Evolutionary conservation across 1,140 invertebrate genomes (phyloP).

Genomic region (Heliconius nattereri): DNA sequence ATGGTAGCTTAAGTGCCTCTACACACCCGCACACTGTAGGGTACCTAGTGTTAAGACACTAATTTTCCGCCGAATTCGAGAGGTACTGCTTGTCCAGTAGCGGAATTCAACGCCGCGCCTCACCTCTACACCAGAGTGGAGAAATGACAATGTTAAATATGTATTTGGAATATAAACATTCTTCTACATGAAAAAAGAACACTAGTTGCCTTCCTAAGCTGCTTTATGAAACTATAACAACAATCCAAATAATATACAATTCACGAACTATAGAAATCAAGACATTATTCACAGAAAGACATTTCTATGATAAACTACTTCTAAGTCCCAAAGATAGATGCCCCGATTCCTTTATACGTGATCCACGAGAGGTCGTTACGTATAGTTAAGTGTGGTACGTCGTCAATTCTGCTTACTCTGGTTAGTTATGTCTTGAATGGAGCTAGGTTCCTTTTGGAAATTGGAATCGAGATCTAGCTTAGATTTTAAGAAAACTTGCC

Average conservation of each 20-base stretch:
- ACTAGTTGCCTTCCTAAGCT: too few relatives aligned
- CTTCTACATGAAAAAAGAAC: too few relatives aligned
- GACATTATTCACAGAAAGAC: background rate
- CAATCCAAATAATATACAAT: background rate
- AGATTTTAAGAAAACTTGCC: background rate
- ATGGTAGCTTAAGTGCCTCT: too few relatives aligned
- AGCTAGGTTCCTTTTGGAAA: background rate
- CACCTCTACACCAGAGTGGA: background rate
- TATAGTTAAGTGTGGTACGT: constrained; percentile 3
- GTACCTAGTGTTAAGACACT: too few relatives aligned
- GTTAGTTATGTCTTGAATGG: constrained; percentile 7
- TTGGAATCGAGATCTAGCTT: background rate
- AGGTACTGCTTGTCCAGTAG: background rate
- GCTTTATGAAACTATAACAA: background rate
- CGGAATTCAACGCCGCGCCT: background rate
- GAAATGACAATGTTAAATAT: background rate
- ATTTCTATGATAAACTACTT: constrained; percentile 12
- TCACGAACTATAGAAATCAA: background rate
- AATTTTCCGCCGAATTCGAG: too few relatives aligned
- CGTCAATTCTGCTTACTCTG: background rate
- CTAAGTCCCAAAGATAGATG: constrained; percentile 8
- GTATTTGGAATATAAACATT: too few relatives aligned
- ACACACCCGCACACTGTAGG: too few relatives aligned
- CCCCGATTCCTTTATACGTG: constrained; percentile 9
- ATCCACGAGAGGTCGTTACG: constrained; percentile 11